phyloP scores from a whole-genome alignment of 1,140 invertebrate species.

The Zaprionus ornatus region DNA sequence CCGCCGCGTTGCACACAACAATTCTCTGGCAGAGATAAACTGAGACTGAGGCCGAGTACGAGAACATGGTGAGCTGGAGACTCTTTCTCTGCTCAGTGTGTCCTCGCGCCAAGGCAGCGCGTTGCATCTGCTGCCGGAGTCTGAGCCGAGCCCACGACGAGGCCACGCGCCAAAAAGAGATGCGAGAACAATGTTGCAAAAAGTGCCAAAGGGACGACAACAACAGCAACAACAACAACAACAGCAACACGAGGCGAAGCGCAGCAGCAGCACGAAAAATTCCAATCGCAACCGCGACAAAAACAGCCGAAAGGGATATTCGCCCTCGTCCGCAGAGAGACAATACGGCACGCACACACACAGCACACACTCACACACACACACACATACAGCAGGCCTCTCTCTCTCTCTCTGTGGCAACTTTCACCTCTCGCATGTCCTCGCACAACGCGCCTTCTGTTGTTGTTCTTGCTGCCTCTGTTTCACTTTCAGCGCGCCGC shows the following conservation, averaged over 20 bases:
- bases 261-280: conserved; percentile 26
- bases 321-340: conserved; percentile 51
- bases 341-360: neutral
- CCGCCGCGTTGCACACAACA: conserved; percentile 79
- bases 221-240: conserved; percentile 37
- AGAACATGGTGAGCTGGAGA: conserved; percentile 9
- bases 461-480: conserved; percentile 49
- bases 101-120: conserved; percentile 55
- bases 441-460: conserved; percentile 59
- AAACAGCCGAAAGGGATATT: conserved; percentile 68
- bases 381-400: neutral
- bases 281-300: conserved; percentile 57
- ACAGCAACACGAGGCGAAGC: conserved; percentile 28
- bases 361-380: neutral
- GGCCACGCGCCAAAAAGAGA: conserved; percentile 52
- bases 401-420: conserved; percentile 30
- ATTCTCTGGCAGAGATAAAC: conserved; percentile 81
- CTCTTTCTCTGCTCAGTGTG: conserved; percentile 3
- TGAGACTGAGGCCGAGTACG: conserved; percentile 64
- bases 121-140: conserved; percentile 60
- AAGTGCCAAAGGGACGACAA: conserved; percentile 17
- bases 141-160: conserved; percentile 28
- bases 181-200: conserved; percentile 61
- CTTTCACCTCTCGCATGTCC: conserved; percentile 63
- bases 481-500: conserved; percentile 65